Percentiles rank a stretch among this genome's conserved stretches.
phyloP scores from a whole-genome alignment of 2,797 vertebrate species.

The Bovichtus diacanthus region DNA sequence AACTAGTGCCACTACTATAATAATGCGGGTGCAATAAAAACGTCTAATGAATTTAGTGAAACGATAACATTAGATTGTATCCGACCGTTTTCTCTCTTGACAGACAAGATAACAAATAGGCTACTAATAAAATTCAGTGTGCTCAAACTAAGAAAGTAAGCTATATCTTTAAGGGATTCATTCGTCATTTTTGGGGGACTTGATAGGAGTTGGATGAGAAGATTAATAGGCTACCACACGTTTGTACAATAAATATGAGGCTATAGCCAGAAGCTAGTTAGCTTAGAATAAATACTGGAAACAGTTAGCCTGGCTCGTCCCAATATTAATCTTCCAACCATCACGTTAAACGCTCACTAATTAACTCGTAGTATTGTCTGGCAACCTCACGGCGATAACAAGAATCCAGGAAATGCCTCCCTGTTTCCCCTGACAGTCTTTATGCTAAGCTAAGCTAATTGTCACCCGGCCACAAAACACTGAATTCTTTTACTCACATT shows the following conservation, averaged over 20 bases:
- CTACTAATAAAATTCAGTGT: neutral
- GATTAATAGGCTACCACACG: neutral
- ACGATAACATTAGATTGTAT: conserved; percentile 12
- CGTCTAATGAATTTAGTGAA: neutral
- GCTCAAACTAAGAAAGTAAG: neutral
- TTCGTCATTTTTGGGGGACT: neutral
- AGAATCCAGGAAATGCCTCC: neutral
- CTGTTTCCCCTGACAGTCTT: neutral
- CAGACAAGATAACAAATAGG: neutral
- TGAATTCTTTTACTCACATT: neutral
- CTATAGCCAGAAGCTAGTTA: neutral
- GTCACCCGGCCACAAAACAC: neutral
- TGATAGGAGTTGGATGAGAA: neutral
- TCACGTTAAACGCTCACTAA: neutral
- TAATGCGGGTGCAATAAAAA: neutral
- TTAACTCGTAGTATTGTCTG: neutral
- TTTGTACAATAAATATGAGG: neutral
- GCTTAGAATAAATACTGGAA: neutral
- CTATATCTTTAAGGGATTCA: neutral
- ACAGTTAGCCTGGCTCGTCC: neutral
- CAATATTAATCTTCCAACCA: neutral
- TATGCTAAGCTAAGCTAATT: neutral
- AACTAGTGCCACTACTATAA: neutral
- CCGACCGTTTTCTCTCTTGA: neutral
- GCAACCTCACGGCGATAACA: neutral